Percentiles rank a stretch among this genome's conserved stretches.
Conservation (phyloP, 2,797 vertebrate genomes). For the Malurus splendens region DNA sequence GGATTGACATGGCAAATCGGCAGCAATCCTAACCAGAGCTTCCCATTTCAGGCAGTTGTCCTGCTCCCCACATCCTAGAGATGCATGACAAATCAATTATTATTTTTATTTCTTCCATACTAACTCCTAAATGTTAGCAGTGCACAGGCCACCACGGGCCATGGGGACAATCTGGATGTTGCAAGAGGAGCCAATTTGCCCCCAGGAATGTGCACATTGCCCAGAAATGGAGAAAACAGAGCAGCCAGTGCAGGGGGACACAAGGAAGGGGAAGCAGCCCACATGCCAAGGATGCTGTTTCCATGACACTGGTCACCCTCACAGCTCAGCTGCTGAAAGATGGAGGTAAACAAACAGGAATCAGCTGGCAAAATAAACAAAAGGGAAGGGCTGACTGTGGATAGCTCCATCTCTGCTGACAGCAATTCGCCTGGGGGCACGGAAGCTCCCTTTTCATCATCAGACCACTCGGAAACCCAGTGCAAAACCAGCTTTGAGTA, state of each 20-base stretch:
- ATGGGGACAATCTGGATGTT: background rate
- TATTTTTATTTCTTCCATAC: background rate
- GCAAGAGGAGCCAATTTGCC: background rate
- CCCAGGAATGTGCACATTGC: rapidly evolving
- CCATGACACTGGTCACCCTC: background rate
- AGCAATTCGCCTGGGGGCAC: background rate
- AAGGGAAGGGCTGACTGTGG: background rate
- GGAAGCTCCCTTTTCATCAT: background rate
- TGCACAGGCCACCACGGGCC: background rate
- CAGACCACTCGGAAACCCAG: background rate
- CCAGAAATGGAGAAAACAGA: background rate
- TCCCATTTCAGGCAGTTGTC: background rate
- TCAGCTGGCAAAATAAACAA: background rate
- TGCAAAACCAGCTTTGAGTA: background rate
- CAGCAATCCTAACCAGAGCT: background rate
- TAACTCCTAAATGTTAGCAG: background rate
- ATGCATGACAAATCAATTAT: background rate
- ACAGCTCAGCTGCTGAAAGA: background rate
- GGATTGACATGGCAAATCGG: background rate
- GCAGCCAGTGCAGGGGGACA: background rate
- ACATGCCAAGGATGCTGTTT: background rate
- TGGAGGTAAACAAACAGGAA: background rate
- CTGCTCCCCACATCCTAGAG: constrained; percentile 9
- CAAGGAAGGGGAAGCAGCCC: background rate
- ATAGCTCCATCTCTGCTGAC: background rate